Evolutionary conservation across 2,888 invertebrate species (phyloP), one percentile per base, ranked within the genome.

Genomic region (Leucoptera coffeella): DNA sequence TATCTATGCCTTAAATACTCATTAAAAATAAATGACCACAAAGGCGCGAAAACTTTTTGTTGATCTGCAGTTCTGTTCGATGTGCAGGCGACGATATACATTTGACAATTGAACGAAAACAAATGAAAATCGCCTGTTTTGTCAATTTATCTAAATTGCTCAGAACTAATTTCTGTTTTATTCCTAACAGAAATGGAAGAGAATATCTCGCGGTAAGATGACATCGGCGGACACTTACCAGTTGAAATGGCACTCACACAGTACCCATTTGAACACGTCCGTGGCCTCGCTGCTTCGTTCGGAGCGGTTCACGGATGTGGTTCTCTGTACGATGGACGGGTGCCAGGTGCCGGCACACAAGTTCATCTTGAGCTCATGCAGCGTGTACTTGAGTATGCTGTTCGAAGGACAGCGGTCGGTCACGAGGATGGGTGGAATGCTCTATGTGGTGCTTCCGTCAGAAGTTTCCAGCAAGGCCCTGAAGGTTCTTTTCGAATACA

Each of bases 231-330:
- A 89, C 56, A 89, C 87, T 42, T 89, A 88, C 56, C 88, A 89
- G 58, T 72, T 89, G 28, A 89, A 89, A 73, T 89, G 89, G 89
- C 85, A 88, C 57, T 87, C 87, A 37, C 88, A 86, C 69, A 78
- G 82, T 42, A 77, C 82, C 15, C 85, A 88, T 61, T 71, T 89
- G 41, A 87, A 88, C 58, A 80, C 84, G 27, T 87, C 86, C 33
- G 83, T 89, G 26, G 83, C 88, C 31, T 80, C 84, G 11, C 56
- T 85, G 42, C 77, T 82, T 11, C 80, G 84, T 32, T 85, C 84
- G 43, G 87, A 87, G 48, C 77, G 83, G 37, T 89, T 85, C 50
- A 83, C 88, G 23, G 89, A 89, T 52, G 88, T 88, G 29, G 77
- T 85, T 32, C 58, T 89, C 30, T 83, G 86, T 36, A 86, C 88